Conservation (phyloP, 2,888 invertebrate genomes). For the Silvanus unidentatus region DNA sequence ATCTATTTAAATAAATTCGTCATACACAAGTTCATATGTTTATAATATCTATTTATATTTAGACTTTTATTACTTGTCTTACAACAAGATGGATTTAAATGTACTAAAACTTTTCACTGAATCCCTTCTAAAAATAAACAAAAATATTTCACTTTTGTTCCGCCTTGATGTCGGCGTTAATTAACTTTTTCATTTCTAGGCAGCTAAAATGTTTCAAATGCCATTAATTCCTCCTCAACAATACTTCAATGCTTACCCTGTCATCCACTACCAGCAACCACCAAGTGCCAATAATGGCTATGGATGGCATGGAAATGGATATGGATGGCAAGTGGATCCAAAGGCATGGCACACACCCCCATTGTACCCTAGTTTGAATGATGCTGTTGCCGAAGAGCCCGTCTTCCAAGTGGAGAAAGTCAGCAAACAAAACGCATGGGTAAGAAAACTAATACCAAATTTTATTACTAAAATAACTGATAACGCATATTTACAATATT, state of each 20-base stretch:
- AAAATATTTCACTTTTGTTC: too few relatives aligned
- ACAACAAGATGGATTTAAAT: too few relatives aligned
- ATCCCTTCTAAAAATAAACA: too few relatives aligned
- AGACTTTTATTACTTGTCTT: too few relatives aligned
- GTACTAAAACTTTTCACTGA: too few relatives aligned
- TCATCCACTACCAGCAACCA: slow-evolving; percentile 38
- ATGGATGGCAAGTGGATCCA: slow-evolving; percentile 45
- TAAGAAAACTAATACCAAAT: slow-evolving; percentile 31
- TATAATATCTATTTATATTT: too few relatives aligned
- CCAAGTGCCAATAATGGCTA: slow-evolving; percentile 43
- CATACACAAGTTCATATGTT: too few relatives aligned
- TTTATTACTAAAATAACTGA: too few relatives aligned
- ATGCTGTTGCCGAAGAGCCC: slow-evolving; percentile 31
- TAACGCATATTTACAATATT: too few relatives aligned
- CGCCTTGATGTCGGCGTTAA: slow-evolving; percentile 14
- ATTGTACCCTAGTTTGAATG: slow-evolving; percentile 27
- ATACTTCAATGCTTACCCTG: slow-evolving; percentile 42
- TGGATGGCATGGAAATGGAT: slow-evolving; percentile 46
- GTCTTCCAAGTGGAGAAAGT: slow-evolving; percentile 38
- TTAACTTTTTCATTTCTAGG: background rate
- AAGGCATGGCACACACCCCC: slow-evolving; percentile 37
- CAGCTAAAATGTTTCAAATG: slow-evolving; percentile 1
- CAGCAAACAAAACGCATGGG: slow-evolving; percentile 39
- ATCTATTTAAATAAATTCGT: too few relatives aligned
- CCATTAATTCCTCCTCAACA: slow-evolving; percentile 26